phyloP scores from a whole-genome alignment of 2,797 vertebrate genomes.

The Scomberomorus guttatus region DNA sequence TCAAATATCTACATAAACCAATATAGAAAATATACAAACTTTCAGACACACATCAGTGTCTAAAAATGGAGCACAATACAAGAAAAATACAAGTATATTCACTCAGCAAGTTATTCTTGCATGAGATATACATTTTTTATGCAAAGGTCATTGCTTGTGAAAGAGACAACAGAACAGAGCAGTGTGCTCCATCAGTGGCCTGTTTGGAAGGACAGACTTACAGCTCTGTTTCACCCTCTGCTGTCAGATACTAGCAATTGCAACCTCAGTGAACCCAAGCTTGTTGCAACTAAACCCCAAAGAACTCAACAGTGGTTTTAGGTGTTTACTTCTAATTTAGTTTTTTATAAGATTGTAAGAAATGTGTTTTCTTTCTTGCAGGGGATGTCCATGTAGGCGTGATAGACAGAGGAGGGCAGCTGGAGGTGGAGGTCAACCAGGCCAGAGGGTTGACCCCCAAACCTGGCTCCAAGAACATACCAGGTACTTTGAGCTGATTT shows the following conservation, averaged over 20 bases:
- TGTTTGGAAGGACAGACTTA: not conserved
- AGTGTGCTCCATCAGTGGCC: not conserved
- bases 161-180: slow-evolving; percentile 37
- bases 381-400: slow-evolving; percentile 94
- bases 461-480: slow-evolving; percentile 93
- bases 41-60: slow-evolving; percentile 11
- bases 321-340: not conserved
- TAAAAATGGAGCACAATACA: slow-evolving; percentile 31
- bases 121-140: slow-evolving; percentile 70
- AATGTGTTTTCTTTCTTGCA: slow-evolving; percentile 66
- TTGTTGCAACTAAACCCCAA: not conserved
- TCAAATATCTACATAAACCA: not conserved
- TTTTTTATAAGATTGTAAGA: not conserved
- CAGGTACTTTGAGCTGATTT: slow-evolving; percentile 83
- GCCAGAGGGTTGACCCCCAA: slow-evolving; percentile 94
- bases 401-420: slow-evolving; percentile 93
- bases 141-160: slow-evolving; percentile 60
- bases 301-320: not conserved
- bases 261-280: not conserved
- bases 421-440: slow-evolving; percentile 97
- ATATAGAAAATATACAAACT: not conserved
- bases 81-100: slow-evolving; percentile 27
- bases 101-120: slow-evolving; percentile 62
- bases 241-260: slow-evolving; percentile 59
- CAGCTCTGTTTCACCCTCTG: slow-evolving; percentile 75